Percentiles rank a stretch among this genome's conserved stretches.
These are phyloP conservation scores for Megathymus violae DNA, from an alignment of 1,140 invertebrate genomes.

Conservation along the genomic window DNA sequence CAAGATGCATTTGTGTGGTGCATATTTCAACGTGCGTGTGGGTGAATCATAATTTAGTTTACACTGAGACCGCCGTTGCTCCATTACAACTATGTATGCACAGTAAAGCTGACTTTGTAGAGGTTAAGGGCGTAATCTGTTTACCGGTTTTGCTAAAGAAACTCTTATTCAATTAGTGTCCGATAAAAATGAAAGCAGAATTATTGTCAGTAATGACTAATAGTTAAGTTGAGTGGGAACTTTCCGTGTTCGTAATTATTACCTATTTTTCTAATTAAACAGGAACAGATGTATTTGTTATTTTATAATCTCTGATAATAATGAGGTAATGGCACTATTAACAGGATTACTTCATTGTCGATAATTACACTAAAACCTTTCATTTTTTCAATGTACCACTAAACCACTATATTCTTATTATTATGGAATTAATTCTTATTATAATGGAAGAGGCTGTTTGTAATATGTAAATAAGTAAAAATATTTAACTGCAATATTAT, in stretches of 20 bases:
- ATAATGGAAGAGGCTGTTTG: too few species aligned
- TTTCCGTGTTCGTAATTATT: background rate
- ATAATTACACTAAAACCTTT: too few species aligned
- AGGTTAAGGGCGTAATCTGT: conserved; percentile 21
- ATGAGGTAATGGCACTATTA: too few species aligned
- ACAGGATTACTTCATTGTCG: too few species aligned
- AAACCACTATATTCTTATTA: too few species aligned
- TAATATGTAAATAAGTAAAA: too few species aligned
- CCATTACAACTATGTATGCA: conserved; percentile 20
- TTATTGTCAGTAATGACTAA: conserved; percentile 1
- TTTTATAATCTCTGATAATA: too few species aligned
- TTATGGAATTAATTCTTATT: too few species aligned
- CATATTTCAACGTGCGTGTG: conserved; percentile 1
- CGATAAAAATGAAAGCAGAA: conserved; percentile 11
- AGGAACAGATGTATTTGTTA: too few species aligned
- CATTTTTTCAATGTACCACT: too few species aligned
- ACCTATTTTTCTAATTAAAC: too few species aligned
- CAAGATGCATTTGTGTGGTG: conserved; percentile 15
- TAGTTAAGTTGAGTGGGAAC: background rate
- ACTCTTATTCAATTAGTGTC: conserved; percentile 10
- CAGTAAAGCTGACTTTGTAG: conserved; percentile 15
- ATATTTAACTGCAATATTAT: too few species aligned
- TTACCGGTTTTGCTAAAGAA: conserved; percentile 7
- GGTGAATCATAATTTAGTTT: background rate
- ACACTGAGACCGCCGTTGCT: background rate